These are phyloP conservation scores for Orchestia grillus DNA, from an alignment of 1,140 invertebrate species.

Conservation along the genomic window DNA sequence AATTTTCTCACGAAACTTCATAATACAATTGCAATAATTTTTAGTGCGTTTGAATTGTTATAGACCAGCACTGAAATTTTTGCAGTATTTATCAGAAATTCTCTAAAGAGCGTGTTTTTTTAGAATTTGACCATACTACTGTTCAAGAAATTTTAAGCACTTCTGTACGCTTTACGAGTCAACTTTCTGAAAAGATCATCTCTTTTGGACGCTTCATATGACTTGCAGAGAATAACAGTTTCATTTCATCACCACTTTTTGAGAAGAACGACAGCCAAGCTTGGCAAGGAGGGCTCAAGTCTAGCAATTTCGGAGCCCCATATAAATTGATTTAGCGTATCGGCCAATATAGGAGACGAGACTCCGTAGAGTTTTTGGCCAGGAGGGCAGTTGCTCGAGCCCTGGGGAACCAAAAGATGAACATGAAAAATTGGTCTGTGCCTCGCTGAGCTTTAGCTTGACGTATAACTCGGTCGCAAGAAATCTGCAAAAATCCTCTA, in stretches of 20 bases:
- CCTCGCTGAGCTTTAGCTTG: background rate
- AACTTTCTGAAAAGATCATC: background rate
- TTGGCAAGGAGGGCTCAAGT: background rate
- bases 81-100: background rate
- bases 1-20: too few relatives aligned
- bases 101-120: background rate
- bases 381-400: background rate
- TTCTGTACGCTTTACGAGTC: background rate
- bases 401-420: background rate
- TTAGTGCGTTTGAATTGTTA: background rate
- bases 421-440: background rate
- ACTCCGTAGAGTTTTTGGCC: background rate
- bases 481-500: background rate
- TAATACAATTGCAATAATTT: too few relatives aligned
- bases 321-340: constrained; percentile 2
- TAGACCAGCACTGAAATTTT: background rate
- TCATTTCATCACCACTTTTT: constrained; percentile 1
- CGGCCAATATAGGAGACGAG: background rate
- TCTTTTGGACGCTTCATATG: background rate
- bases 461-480: background rate
- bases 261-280: background rate
- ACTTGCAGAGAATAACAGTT: constrained; percentile 1
- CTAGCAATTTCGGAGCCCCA: background rate
- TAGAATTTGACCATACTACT: background rate
- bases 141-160: background rate